Base-by-base conservation (phyloP, 2,113 vertebrate species). In the Penelope pileata region DNA sequence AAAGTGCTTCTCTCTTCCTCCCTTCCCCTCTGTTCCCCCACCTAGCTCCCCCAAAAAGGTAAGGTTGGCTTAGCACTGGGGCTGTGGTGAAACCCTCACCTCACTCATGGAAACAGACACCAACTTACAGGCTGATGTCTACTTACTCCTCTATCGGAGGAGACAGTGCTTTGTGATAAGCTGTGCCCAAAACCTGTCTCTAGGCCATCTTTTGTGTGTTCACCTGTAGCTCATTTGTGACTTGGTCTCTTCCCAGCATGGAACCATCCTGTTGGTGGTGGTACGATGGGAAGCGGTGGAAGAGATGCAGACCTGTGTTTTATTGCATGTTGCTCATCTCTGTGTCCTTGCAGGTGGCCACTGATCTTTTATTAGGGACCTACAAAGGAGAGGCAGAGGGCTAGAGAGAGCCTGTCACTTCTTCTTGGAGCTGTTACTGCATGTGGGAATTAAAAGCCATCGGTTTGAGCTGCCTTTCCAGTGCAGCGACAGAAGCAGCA, bases 1-100 rank as follows among this genome's bases (percentile, higher is more conserved):
- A 15, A 91, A 94, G 66, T 95, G 81, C 48, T 96, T 95, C 36
- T 82, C 74, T 91, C 81, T 83, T 90, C 36, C 93, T 73, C 29
- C 34, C 23, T 62, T 59, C 27, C 16, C 30, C 59, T 54, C 73
- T 17, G 38, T 29, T 10, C 43, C 40, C 32, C 24, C 59, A 50
- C 48, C 17, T 30, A 3, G 18, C 19, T 16, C 13, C 58, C 50
- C 29, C 34, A 6, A 22, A 23, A 42, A 32, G 58, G 48, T 56
- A 59, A 9, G 16, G 63, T 54, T 94, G 69, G 8, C 58, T 94
- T 76, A 70, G 59, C 15, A 8, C 3, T 29, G 66, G 56, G 59
- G 63, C 63, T 67, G 45, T 40, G 38, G 36, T 63, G 53, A 78
- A 24, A 47, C 43, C 70, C 47, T 83, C 16, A 0, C 80, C 38